Percentiles rank a stretch among this genome's conserved stretches.
phyloP scores from a whole-genome alignment of 2,888 invertebrate genomes.

The Calliscelio sp. region DNA sequence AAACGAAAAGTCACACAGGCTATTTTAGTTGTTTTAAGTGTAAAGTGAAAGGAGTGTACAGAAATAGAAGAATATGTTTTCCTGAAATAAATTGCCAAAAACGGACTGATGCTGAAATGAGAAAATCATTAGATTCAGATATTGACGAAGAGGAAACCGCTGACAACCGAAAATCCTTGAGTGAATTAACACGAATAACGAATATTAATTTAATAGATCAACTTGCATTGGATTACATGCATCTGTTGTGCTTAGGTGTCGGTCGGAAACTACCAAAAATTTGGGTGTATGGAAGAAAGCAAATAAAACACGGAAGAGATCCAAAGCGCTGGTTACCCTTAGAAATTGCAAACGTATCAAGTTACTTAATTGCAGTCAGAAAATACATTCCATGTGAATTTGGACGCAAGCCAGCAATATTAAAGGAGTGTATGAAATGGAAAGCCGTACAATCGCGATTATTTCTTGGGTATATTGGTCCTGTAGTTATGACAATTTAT shows the following conservation, averaged over 20 bases:
- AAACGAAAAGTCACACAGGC: constrained; percentile 28
- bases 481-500: constrained; percentile 32
- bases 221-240: constrained; percentile 59
- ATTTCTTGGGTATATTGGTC: constrained; percentile 59
- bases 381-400: constrained; percentile 29
- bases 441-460: constrained; percentile 60
- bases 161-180: too few relatives aligned
- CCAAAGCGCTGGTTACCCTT: neutral
- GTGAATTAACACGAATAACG: too few relatives aligned
- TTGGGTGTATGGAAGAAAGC: constrained; percentile 25
- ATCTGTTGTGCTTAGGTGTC: constrained; percentile 48
- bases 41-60: constrained; percentile 36
- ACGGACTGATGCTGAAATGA: constrained; percentile 50
- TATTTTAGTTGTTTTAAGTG: constrained; percentile 59
- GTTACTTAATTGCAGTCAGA: neutral
- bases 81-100: constrained; percentile 29
- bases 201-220: too few relatives aligned
- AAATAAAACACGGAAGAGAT: neutral
- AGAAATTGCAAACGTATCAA: neutral
- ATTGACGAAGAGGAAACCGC: too few relatives aligned
- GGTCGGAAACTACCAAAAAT: constrained; percentile 31
- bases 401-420: constrained; percentile 37
- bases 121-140: too few relatives aligned
- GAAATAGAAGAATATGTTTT: constrained; percentile 30
- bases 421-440: constrained; percentile 45